Evolutionary conservation across 2,113 vertebrate species (phyloP).

Genomic region (Ellobius talpinus): DNA sequence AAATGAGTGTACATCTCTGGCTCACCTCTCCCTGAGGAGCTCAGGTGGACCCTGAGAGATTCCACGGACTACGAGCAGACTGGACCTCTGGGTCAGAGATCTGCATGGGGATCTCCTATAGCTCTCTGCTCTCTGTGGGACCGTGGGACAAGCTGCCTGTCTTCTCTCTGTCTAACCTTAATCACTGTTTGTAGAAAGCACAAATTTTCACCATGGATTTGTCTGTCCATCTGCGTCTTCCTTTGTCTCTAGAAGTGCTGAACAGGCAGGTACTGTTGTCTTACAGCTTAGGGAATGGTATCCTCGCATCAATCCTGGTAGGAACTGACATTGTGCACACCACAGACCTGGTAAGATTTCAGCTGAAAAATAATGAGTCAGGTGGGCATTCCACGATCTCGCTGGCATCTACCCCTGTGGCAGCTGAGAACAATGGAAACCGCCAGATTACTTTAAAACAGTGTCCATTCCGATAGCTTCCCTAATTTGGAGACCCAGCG

Average conservation of each 20-base stretch:
- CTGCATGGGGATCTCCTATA: neutral
- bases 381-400: neutral
- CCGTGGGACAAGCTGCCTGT: neutral
- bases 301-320: constrained; percentile 40
- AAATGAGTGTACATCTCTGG: neutral
- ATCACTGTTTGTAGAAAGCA: neutral
- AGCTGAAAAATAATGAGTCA: constrained; percentile 60
- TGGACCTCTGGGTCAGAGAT: neutral
- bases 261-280: constrained; percentile 24
- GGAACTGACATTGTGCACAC: constrained; percentile 36
- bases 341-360: constrained; percentile 16
- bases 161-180: neutral
- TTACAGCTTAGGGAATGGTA: constrained; percentile 9
- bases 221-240: constrained; percentile 15
- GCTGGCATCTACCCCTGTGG: neutral
- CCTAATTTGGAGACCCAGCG: constrained; percentile 55
- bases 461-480: neutral
- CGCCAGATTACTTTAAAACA: constrained; percentile 33
- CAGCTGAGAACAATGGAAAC: constrained; percentile 15
- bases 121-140: neutral
- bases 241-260: constrained; percentile 42
- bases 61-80: neutral
- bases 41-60: neutral
- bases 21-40: neutral
- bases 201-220: neutral